Conservation (phyloP, 37 sponge, comb jelly and placozoan genomes). For the Axinella damicornis region DNA sequence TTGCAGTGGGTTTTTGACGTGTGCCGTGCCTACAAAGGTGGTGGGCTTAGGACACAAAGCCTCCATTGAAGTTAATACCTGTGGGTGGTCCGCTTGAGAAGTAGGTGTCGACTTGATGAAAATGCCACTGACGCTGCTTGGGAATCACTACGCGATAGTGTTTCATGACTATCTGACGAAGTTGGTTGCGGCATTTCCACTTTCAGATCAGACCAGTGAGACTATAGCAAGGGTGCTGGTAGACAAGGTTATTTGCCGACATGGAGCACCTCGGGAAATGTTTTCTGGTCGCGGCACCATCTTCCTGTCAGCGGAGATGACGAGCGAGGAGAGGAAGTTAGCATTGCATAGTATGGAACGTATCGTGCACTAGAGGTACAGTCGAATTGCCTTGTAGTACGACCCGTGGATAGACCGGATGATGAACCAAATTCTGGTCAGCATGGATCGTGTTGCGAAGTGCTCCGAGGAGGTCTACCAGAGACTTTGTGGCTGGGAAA, state of each 20-base stretch:
- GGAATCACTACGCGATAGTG: constrained; percentile 21
- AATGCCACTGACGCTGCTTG: background rate
- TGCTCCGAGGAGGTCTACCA: no score
- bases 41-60: background rate
- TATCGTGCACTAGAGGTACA: no score
- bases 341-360: no score
- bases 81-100: constrained; percentile 19
- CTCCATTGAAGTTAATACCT: constrained; percentile 19
- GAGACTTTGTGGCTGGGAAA: no score
- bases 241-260: constrained; percentile 11
- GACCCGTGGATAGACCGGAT: no score
- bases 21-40: background rate
- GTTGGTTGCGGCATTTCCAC: constrained; percentile 6
- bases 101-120: constrained; percentile 14
- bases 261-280: constrained; percentile 29
- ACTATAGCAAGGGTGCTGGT: constrained; percentile 14
- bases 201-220: background rate
- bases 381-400: no score
- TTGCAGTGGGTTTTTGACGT: constrained; percentile 6
- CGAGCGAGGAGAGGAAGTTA: background rate
- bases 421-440: no score
- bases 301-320: background rate
- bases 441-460: no score
- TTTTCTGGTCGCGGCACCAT: constrained; percentile 17
- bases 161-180: constrained; percentile 25